These are phyloP conservation scores for Charina bottae DNA, from an alignment of 2,113 vertebrate species.

Conservation along the genomic window DNA sequence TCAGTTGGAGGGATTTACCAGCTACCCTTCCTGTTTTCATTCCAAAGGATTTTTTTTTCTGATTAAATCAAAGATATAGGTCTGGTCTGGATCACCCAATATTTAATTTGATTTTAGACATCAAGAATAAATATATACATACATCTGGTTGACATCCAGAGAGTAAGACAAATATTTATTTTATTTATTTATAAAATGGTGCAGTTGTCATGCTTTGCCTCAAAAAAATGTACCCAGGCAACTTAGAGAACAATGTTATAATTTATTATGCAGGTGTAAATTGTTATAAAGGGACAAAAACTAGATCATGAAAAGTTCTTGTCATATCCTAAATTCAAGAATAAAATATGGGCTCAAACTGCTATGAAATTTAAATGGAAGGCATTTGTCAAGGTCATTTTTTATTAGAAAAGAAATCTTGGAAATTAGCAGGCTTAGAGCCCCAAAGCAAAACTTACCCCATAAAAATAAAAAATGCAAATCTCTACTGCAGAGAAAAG, in stretches of 20 bases:
- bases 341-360: neutral
- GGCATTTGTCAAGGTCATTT: neutral
- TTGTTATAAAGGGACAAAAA: neutral
- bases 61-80: neutral
- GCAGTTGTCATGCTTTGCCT: neutral
- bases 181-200: neutral
- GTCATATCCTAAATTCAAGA: neutral
- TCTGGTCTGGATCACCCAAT: neutral
- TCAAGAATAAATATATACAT: neutral
- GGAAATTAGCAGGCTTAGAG: neutral
- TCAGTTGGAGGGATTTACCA: constrained; percentile 34
- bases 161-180: neutral
- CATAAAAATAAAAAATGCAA: neutral
- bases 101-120: neutral
- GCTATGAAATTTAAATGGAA: neutral
- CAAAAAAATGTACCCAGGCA: neutral
- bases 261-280: neutral
- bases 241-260: neutral
- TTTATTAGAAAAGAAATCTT: neutral
- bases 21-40: constrained; percentile 44
- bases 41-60: neutral
- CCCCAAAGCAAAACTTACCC: neutral
- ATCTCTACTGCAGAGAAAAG: neutral
- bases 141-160: neutral
- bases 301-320: neutral